Percentiles rank a stretch among this genome's conserved stretches.
Conservation (phyloP, 2,113 vertebrate species). For the Salvelinus sp. region DNA sequence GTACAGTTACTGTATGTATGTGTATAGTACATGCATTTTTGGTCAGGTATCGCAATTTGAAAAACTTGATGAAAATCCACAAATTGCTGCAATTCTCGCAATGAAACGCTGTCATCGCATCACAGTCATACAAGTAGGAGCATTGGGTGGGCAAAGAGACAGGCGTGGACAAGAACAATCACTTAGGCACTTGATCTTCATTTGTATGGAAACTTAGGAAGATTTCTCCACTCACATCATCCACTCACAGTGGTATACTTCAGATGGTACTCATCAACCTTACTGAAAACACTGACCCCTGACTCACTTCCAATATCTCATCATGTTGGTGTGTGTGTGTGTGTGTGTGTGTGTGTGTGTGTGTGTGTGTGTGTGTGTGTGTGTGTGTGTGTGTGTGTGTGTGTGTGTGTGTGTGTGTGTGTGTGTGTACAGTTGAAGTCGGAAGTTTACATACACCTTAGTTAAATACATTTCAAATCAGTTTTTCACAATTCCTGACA, state of each 20-base stretch:
- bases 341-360: background rate
- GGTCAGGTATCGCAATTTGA: conserved; percentile 52
- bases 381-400: conserved; percentile 15
- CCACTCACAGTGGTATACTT: conserved; percentile 31
- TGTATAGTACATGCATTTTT: conserved; percentile 1
- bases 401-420: conserved; percentile 30
- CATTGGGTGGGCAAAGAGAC: background rate
- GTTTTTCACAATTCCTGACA: no score
- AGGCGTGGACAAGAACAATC: conserved; percentile 16
- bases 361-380: background rate
- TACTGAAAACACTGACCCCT: conserved; percentile 31
- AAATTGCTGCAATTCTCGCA: conserved; percentile 49
- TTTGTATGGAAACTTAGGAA: conserved; percentile 16
- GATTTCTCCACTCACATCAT: background rate
- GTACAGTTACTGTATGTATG: conserved; percentile 20
- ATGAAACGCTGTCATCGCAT: conserved; percentile 61
- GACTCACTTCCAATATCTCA: conserved; percentile 58
- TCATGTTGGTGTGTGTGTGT: conserved; percentile 37
- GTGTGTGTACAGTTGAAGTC: no score
- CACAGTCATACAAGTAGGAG: background rate
- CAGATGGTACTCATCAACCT: conserved; percentile 54
- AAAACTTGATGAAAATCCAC: conserved; percentile 68
- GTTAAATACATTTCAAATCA: no score
- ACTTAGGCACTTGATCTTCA: conserved; percentile 35
- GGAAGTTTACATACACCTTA: no score